Evolutionary conservation across 2,797 vertebrate genomes (phyloP), one percentile per base, ranked within the genome.

Genomic region (Micrastur ruficollis): DNA sequence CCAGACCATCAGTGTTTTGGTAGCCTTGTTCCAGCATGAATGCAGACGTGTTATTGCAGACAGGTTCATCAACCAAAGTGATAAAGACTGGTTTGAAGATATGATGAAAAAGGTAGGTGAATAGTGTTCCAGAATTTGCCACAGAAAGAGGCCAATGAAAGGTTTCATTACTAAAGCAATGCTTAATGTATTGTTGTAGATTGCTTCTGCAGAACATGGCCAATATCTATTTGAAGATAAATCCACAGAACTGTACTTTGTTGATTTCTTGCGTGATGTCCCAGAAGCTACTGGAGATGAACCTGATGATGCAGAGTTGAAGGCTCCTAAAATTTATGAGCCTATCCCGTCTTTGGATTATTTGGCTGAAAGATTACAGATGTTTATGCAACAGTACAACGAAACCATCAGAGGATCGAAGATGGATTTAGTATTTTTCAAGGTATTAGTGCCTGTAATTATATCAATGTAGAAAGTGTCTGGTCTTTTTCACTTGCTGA

Each of bases 351-450:
- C 98, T 18, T 97, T 99, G 94, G 97, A 98, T 55, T 92, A 82
- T 27, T 97, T 99, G 93, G 96, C 98, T 14, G 98, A 98, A 89
- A 98, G 98, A 26, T 97, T 99, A 79, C 90, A 75, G 19, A 63
- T 95, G 40, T 98, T 98, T 92, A 98, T 98, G 96, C 98, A 98
- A 52, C 98, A 98, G 89, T 99, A 98, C 96, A 99, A 98, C 61
- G 99, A 99, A 85, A 96, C 97, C 11, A 95, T 98, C 89, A 98
- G 98, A 95, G 98, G 98, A 81, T 96, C 98, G 79, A 96, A 97
- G 80, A 98, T 99, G 98, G 98, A 99, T 97, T 98, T 99, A 83
- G 98, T 99, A 49, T 99, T 99, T 97, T 99, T 99, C 89, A 98
- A 98, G 98, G 98, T 99, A 96, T 95, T 90, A 26, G 13, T 36